Conservation (phyloP, 2,113 vertebrate species). For the Fregetta grallaria region DNA sequence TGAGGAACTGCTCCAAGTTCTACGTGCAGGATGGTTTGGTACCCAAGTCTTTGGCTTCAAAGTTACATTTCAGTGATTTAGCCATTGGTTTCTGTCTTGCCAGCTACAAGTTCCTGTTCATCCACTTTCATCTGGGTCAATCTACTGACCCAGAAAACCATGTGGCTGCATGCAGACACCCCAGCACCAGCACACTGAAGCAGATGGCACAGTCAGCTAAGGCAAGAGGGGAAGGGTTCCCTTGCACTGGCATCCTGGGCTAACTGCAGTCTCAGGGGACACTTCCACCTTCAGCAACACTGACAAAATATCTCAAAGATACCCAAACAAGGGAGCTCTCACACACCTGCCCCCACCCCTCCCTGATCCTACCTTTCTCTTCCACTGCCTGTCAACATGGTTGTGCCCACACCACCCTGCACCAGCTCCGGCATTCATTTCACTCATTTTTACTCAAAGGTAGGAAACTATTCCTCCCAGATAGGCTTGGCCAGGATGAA, state of each 20-base stretch:
- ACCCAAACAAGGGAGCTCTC: not conserved
- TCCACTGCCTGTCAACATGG: not conserved
- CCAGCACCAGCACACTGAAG: not conserved
- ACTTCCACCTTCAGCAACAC: not conserved
- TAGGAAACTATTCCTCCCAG: not conserved
- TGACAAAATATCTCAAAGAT: not conserved
- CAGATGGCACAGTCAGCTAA: not conserved
- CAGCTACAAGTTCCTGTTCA: not conserved
- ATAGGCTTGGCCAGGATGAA: not conserved
- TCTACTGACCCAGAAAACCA: not conserved
- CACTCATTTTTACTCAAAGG: not conserved
- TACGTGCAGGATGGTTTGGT: not conserved
- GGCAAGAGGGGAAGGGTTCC: not conserved
- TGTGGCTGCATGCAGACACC: not conserved
- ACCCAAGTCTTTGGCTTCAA: not conserved
- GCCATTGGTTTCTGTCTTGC: not conserved
- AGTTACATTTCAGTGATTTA: not conserved
- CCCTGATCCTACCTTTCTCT: not conserved
- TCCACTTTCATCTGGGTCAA: not conserved
- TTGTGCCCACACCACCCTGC: not conserved
- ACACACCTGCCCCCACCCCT: not conserved
- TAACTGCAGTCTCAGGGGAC: not conserved
- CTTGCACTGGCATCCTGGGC: not conserved
- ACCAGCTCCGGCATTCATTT: not conserved
- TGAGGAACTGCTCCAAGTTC: not conserved